A percentile compares a stretch with the other conserved stretches of the same genome.
These are phyloP conservation scores for Pagetopsis macropterus DNA, from an alignment of 2,797 vertebrate genomes.

Conservation along the genomic window DNA sequence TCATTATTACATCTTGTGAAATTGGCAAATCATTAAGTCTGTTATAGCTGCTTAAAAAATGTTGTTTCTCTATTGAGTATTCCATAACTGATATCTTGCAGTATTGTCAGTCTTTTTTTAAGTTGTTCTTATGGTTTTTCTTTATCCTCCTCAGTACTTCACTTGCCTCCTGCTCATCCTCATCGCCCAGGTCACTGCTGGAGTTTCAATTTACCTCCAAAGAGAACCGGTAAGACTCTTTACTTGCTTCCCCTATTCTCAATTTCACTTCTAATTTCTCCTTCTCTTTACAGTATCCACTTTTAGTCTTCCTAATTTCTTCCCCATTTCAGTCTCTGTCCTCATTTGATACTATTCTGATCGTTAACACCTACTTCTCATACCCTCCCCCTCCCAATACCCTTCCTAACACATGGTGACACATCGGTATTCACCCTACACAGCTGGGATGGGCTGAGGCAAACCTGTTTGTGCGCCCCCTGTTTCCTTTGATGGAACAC, in stretches of 20 bases:
- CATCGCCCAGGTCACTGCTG: slow-evolving; percentile 89
- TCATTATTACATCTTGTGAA: neutral
- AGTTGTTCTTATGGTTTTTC: neutral
- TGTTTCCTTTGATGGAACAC: slow-evolving; percentile 23
- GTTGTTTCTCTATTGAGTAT: neutral
- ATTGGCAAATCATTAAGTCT: neutral
- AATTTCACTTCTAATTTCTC: neutral
- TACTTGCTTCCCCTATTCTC: neutral
- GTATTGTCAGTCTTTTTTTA: neutral
- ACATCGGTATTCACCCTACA: neutral
- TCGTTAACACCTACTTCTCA: neutral
- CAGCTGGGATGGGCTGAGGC: slow-evolving; percentile 24
- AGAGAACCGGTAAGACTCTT: slow-evolving; percentile 82
- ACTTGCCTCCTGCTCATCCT: slow-evolving; percentile 93
- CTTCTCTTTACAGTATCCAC: neutral
- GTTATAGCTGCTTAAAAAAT: neutral
- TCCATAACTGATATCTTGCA: neutral
- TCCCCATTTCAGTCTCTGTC: neutral
- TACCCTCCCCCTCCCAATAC: neutral
- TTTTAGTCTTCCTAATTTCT: neutral
- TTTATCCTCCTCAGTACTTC: slow-evolving; percentile 86
- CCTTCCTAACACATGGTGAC: neutral
- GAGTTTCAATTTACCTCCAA: slow-evolving; percentile 91
- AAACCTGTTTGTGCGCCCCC: slow-evolving; percentile 4
- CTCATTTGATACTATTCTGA: neutral